Conservation (phyloP, 2,888 invertebrate species). For the Eustalomyia histrio region DNA sequence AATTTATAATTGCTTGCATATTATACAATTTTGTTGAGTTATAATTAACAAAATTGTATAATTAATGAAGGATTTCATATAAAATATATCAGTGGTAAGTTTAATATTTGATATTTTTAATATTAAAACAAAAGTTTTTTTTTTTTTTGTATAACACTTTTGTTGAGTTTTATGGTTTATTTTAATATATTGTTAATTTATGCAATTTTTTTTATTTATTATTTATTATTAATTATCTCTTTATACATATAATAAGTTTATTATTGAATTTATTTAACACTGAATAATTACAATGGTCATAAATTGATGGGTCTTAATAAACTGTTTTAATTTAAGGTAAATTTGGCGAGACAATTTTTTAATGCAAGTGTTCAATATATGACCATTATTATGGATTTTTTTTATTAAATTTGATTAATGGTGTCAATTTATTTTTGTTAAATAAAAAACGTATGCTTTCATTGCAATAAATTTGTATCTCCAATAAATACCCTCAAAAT, state of each 20-base stretch:
- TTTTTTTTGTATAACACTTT: neutral
- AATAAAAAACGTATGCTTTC: too few relatives aligned
- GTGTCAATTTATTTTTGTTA: too few relatives aligned
- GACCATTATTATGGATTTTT: too few relatives aligned
- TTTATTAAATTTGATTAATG: too few relatives aligned
- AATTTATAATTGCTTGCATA: slow-evolving; percentile 21
- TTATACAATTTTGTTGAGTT: slow-evolving; percentile 40
- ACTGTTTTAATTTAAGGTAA: too few relatives aligned
- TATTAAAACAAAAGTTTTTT: slow-evolving; percentile 1
- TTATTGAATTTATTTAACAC: neutral
- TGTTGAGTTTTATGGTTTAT: neutral
- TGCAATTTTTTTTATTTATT: slow-evolving; percentile 8
- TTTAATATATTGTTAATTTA: slow-evolving; percentile 4
- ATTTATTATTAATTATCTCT: slow-evolving; percentile 8
- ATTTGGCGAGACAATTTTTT: too few relatives aligned
- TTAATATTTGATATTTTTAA: slow-evolving; percentile 7
- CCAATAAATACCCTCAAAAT: too few relatives aligned
- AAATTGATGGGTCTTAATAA: too few relatives aligned
- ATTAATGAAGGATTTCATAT: slow-evolving; percentile 7
- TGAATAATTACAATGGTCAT: neutral
- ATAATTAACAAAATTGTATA: slow-evolving; percentile 7
- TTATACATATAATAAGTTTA: slow-evolving; percentile 4
- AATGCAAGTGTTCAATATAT: too few relatives aligned
- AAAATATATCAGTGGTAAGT: slow-evolving; percentile 48
- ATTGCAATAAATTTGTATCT: too few relatives aligned